Evolutionary conservation across 2,888 invertebrate genomes (phyloP).

Genomic region (Galeruca laticollis): DNA sequence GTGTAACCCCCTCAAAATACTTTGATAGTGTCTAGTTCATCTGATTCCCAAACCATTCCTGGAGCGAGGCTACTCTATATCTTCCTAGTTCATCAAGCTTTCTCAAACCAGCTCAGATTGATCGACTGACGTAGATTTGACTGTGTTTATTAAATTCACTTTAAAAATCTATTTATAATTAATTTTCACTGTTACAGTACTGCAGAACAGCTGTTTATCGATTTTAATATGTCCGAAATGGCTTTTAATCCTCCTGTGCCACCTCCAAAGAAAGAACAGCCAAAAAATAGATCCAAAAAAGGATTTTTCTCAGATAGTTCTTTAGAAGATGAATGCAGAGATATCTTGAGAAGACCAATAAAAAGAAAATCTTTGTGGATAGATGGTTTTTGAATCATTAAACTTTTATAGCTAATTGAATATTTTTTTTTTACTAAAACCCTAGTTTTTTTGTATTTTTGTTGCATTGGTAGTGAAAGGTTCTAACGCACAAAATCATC

Average conservation of each 20-base stretch:
- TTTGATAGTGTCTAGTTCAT: too few species aligned
- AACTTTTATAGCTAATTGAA: background rate
- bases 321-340: slow-evolving; percentile 67
- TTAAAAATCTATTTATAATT: slow-evolving; percentile 36
- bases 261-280: slow-evolving; percentile 70
- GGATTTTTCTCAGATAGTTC: slow-evolving; percentile 58
- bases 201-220: slow-evolving; percentile 73
- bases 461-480: too few species aligned
- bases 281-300: slow-evolving; percentile 59
- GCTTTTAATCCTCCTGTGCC: slow-evolving; percentile 80
- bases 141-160: too few species aligned
- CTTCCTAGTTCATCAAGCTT: too few species aligned
- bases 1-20: too few species aligned
- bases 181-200: slow-evolving; percentile 66
- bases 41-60: too few species aligned
- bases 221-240: slow-evolving; percentile 79
- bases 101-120: too few species aligned
- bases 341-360: slow-evolving; percentile 57
- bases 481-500: too few species aligned
- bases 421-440: background rate
- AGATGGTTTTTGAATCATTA: slow-evolving; percentile 26
- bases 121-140: too few species aligned
- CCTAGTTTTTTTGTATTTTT: too few species aligned
- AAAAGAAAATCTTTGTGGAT: slow-evolving; percentile 49
- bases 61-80: too few species aligned